Base-by-base conservation (phyloP, 2,797 vertebrate species). In the Champsocephalus esox region DNA sequence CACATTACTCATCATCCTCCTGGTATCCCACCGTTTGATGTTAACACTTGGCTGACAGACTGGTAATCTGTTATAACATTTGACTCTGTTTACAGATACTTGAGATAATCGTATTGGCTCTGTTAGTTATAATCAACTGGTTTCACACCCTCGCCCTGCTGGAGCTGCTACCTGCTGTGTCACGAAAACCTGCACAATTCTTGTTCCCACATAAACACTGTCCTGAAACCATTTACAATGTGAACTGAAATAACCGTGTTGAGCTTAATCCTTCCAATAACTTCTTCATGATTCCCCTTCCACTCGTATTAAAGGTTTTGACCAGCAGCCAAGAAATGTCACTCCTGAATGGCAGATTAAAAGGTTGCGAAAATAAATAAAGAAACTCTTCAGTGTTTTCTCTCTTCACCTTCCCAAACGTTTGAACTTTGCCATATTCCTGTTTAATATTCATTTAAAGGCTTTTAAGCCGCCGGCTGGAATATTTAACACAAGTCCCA, bases 361-460 rank as follows among this genome's bases (percentile, higher is more conserved):
- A 63, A 60, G 34, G 24, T 14, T 34, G 21, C 19, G 17, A 56
- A 70, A 73, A 48, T 9, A 3, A 28, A 17, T 3, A 3, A 50
- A 6, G 13, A 21, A 9, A 2, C 19, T 66, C 34, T 63, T 48
- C 48, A 45, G 66, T 46, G 14, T 56, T 9, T 9, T 52, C 19
- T 70, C 5, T 58, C 17, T 73, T 52, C 14, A 45, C 46, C 43
- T 49, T 11, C 24, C 3, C 38, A 65, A 68, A 82, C 81, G 32
- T 79, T 64, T 80, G 11, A 85, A 74, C 76, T 71, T 14, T n/a
- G 46, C 32, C 24, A 16, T 58, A 62, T 77, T 45, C 50, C 59
- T 43, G 59, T 83, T 86, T 84, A 70, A 85, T 86, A 86, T 84
- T 81, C 14, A 84, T 83, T 62, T 59, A 64, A 79, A 77, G 51